Evolutionary conservation across 2,888 invertebrate genomes (phyloP).

Genomic region (Mesopsocus fuscifrons): DNA sequence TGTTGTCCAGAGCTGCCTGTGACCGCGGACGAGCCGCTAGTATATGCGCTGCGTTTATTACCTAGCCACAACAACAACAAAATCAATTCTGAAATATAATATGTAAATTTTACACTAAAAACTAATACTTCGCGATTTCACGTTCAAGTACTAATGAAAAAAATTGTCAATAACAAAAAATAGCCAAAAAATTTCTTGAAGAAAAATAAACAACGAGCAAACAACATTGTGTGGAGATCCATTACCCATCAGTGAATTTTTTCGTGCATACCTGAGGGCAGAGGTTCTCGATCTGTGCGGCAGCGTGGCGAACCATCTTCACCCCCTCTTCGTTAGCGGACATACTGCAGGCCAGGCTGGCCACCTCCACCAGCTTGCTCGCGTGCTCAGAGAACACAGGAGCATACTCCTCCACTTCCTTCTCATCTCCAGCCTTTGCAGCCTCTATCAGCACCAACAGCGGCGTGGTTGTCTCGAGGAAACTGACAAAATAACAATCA

Average conservation of each 20-base stretch:
- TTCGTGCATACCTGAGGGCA: constrained; percentile 58
- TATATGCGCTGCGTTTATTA: constrained; percentile 89
- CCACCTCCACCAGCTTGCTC: constrained; percentile 92
- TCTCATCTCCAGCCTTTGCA: constrained; percentile 77
- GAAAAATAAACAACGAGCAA: constrained; percentile 20
- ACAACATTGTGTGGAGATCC: no score
- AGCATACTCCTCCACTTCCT: constrained; percentile 85
- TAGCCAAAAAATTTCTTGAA: constrained; percentile 12
- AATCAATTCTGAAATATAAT: no score
- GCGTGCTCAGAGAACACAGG: constrained; percentile 92
- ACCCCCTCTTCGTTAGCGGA: constrained; percentile 97
- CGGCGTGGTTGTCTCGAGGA: constrained; percentile 91
- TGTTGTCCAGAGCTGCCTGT: constrained; percentile 94
- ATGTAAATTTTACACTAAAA: no score
- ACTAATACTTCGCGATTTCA: no score
- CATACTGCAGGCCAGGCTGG: constrained; percentile 96
- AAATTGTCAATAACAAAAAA: neutral
- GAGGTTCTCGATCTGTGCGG: constrained; percentile 81
- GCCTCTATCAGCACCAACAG: constrained; percentile 88
- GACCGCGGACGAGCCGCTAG: constrained; percentile 80
- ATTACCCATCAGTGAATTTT: no score
- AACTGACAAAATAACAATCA: no score
- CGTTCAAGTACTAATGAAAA: no score
- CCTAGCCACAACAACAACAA: constrained; percentile 24
- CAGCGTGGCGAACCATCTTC: constrained; percentile 95